Evolutionary conservation across 2,113 vertebrate species (phyloP).

Genomic region (Anolis carolinensis): DNA sequence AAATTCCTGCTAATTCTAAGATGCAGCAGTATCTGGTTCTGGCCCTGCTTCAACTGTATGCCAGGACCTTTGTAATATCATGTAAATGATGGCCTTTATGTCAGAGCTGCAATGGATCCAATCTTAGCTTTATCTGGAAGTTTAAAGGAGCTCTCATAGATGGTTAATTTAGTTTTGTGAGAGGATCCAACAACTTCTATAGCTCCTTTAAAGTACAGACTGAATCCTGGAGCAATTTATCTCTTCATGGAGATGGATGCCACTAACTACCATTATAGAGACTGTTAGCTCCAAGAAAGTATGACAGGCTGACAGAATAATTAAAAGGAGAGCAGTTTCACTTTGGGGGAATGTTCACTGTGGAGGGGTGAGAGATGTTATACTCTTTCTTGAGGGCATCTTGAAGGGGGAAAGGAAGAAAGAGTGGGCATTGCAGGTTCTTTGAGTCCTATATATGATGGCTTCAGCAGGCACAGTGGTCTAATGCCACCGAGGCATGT

Average conservation of each 20-base stretch:
- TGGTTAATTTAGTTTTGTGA: too few relatives aligned
- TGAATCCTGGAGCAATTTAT: too few relatives aligned
- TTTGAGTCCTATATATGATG: neutral
- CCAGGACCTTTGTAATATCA: neutral
- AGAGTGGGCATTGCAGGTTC: neutral
- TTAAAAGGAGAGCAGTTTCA: neutral
- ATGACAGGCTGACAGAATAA: neutral
- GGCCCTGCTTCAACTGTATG: neutral
- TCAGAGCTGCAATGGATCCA: too few relatives aligned
- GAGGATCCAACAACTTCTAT: too few relatives aligned
- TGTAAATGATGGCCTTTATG: too few relatives aligned
- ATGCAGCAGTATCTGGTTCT: neutral
- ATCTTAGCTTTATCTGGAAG: too few relatives aligned
- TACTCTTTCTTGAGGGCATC: neutral
- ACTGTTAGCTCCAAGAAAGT: neutral
- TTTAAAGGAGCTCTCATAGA: too few relatives aligned
- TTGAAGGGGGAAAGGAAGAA: neutral
- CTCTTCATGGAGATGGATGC: too few relatives aligned
- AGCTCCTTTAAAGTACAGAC: neutral
- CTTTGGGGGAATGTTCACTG: neutral
- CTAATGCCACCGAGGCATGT: neutral
- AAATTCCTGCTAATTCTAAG: neutral
- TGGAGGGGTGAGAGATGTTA: neutral
- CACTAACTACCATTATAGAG: too few relatives aligned
- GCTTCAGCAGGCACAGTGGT: neutral